Evolutionary conservation across 2,888 invertebrate genomes (phyloP), one percentile per base, ranked within the genome.

Genomic region (Agonopterix heracliana): DNA sequence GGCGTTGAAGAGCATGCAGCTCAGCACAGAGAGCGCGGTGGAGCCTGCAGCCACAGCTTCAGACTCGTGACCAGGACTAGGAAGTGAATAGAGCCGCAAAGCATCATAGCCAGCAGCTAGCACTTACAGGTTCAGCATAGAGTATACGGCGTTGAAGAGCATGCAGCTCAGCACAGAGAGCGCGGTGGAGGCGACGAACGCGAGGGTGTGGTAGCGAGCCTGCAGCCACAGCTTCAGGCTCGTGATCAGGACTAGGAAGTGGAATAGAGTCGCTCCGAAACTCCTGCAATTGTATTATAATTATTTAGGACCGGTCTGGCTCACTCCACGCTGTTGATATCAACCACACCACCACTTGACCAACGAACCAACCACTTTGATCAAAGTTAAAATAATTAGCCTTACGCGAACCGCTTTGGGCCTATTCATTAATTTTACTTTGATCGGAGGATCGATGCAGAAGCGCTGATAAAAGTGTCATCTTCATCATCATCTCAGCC

Each of bases 151-250:
- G 11, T 92, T 90, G 54, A 91, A 85, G 7, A 65, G 42, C 4
- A 93, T 64, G 61, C 92, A 93, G 1, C 74, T 49, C 1, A 91
- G 13, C 54, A 93, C 40, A 1, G 76, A 74, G n/a, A 90, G 60
- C 13, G 41, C 3, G 13, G 60, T 13, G 90, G 26, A 2, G 92
- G 63, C 2, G 90, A 85, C 82, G 63, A 91, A 90, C 54, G 87
- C 65, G 46, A 74, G 66, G 3, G 90, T 92, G 57, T 92, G 89
- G 70, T 91, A 92, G 53, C 90, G 89, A 17, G 92, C 88, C 63
- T 92, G 90, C 56, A 93, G 74, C 82, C 90, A 89, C 54, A 93
- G 72, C 83, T 92, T 92, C 5, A 92, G 66, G 66, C 90, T 92
- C 14, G 90, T 90, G 3, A 92, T 77, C 51, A 91, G 54, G 40